Evolutionary conservation across 2,888 invertebrate genomes (phyloP).

Genomic region (Amiota minor): DNA sequence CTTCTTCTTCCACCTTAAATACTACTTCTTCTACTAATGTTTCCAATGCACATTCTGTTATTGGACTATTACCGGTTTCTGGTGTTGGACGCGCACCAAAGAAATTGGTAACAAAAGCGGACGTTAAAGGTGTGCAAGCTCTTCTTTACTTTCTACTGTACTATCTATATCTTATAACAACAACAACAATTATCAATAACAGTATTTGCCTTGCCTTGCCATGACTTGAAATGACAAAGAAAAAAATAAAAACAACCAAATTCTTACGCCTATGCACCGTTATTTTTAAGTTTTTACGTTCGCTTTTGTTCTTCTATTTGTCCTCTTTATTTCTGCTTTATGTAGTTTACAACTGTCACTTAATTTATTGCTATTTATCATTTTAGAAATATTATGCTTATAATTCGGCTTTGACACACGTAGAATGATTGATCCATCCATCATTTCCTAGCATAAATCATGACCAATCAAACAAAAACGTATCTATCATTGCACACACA

Average conservation of each 20-base stretch:
- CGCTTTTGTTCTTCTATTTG: constrained; percentile 12
- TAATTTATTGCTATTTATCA: constrained; percentile 14
- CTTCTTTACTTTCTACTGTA: constrained; percentile 6
- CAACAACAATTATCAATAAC: constrained; percentile 1
- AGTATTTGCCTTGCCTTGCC: background rate
- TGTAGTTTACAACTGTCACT: background rate
- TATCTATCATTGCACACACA: background rate
- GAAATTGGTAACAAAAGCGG: constrained; percentile 15
- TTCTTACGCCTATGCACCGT: background rate
- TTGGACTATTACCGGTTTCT: constrained; percentile 23
- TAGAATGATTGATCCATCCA: background rate
- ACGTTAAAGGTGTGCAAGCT: constrained; percentile 15
- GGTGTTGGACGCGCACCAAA: background rate
- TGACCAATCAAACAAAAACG: too few relatives aligned
- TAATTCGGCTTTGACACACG: background rate
- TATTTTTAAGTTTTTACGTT: constrained; percentile 7
- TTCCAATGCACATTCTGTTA: constrained; percentile 44
- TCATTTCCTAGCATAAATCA: background rate
- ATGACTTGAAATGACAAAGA: too few relatives aligned
- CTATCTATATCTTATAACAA: constrained; percentile 7
- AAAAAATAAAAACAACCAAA: background rate
- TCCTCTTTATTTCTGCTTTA: background rate
- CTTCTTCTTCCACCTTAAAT: constrained; percentile 38
- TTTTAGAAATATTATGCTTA: constrained; percentile 6
- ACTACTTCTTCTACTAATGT: constrained; percentile 41